Conservation (phyloP, 2,888 invertebrate species). For the Drosophila kuntzei region DNA sequence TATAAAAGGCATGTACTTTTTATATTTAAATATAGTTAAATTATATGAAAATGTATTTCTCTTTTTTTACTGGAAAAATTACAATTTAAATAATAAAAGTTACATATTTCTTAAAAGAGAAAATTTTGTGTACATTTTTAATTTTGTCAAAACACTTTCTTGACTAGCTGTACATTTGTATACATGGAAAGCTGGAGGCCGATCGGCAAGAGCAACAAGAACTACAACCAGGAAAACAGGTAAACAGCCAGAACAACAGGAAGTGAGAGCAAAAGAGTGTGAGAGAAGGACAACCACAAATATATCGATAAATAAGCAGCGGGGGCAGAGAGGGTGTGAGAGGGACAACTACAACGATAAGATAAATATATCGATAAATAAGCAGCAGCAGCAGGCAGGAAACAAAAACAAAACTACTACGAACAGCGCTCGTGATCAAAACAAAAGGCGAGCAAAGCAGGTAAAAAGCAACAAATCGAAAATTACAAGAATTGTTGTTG, state of each 20-base stretch:
- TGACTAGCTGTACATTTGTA: not conserved
- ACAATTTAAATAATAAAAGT: no score
- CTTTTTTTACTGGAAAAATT: no score
- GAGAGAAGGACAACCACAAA: conserved; percentile 19
- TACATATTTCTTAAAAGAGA: no score
- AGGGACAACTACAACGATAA: conserved; percentile 49
- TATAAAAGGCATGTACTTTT: no score
- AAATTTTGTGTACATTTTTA: no score
- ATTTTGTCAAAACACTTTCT: no score
- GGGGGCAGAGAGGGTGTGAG: conserved; percentile 16
- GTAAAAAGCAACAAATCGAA: conserved; percentile 29
- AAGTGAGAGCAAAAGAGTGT: conserved; percentile 42
- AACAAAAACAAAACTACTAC: conserved; percentile 45
- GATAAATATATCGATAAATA: conserved; percentile 58
- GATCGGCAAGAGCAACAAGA: conserved; percentile 59
- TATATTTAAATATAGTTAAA: no score
- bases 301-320: conserved; percentile 54
- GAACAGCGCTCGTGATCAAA: conserved; percentile 49
- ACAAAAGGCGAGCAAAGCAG: conserved; percentile 54
- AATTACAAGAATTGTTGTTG: conserved; percentile 16
- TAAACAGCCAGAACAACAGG: conserved; percentile 53
- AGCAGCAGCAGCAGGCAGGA: conserved; percentile 42
- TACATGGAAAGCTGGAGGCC: conserved; percentile 54
- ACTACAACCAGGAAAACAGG: conserved; percentile 66
- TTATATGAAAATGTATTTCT: no score